Percentiles rank a stretch among this genome's conserved stretches.
Conservation (phyloP, 2,888 invertebrate species). For the Oscheius sp. region DNA sequence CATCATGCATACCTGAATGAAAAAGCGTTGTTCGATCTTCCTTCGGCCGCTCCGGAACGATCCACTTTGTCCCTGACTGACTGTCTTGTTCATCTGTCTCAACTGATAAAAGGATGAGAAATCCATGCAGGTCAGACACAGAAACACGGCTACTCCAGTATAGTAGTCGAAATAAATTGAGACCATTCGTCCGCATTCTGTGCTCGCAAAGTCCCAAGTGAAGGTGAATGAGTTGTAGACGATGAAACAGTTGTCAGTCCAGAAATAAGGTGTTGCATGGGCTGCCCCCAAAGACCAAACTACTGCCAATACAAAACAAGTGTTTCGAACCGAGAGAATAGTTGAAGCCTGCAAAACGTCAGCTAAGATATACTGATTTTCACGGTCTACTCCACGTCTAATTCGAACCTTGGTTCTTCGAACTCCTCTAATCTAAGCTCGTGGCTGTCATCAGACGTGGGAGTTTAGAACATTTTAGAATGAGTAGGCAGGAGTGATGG, state of each 20-base stretch:
- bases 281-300: slow-evolving; percentile 43
- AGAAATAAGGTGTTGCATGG: slow-evolving; percentile 49
- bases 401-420: not conserved
- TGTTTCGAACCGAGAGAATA: slow-evolving; percentile 24
- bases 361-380: not conserved
- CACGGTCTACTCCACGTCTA: not conserved
- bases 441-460: not conserved
- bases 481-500: not conserved
- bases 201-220: slow-evolving; percentile 50
- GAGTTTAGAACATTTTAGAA: not conserved
- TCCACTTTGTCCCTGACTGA: slow-evolving; percentile 9
- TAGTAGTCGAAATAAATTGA: slow-evolving; percentile 56
- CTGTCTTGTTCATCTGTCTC: slow-evolving; percentile 39
- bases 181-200: slow-evolving; percentile 48
- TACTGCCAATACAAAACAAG: not conserved
- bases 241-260: slow-evolving; percentile 48
- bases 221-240: slow-evolving; percentile 40
- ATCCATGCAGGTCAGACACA: slow-evolving; percentile 45
- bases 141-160: slow-evolving; percentile 47
- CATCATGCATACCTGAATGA: slow-evolving; percentile 37
- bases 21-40: slow-evolving; percentile 50
- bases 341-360: not conserved
- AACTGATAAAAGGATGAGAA: slow-evolving; percentile 42
- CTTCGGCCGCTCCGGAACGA: slow-evolving; percentile 31
- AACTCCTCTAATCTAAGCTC: not conserved